Conservation (phyloP, 2,797 vertebrate genomes). For the Pseudotriccus pelzelni region DNA sequence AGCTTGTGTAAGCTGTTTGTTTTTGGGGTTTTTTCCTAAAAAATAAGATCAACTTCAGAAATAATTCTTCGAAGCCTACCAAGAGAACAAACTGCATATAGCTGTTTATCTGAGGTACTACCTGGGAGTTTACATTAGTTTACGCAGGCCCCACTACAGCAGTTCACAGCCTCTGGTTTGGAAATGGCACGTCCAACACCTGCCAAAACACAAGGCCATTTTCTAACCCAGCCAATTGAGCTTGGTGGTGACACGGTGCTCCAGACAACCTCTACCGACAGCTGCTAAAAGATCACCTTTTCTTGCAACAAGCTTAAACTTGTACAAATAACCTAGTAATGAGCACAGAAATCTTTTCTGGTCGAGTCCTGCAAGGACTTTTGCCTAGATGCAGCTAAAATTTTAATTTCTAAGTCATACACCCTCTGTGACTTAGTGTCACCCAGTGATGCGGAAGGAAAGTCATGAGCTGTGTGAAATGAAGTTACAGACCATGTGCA, state of each 20-base stretch:
- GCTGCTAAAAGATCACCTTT: background rate
- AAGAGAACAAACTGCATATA: background rate
- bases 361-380: background rate
- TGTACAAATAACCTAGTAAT: background rate
- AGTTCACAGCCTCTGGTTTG: background rate
- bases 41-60: background rate
- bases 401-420: background rate
- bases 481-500: background rate
- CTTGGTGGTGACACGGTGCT: background rate
- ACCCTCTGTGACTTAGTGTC: background rate
- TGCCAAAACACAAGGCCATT: background rate
- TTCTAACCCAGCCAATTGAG: background rate
- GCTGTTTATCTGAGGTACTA: background rate
- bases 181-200: background rate
- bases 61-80: background rate
- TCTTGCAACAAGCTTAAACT: background rate
- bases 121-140: background rate
- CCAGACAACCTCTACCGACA: background rate
- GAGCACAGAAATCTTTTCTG: background rate
- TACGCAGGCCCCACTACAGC: accelerated
- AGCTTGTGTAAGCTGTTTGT: background rate
- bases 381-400: background rate
- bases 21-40: background rate
- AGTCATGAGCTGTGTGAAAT: background rate
- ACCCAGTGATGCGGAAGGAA: background rate